Conservation (phyloP, 2,888 invertebrate genomes). For the Spatulosminthurus flaviceps region DNA sequence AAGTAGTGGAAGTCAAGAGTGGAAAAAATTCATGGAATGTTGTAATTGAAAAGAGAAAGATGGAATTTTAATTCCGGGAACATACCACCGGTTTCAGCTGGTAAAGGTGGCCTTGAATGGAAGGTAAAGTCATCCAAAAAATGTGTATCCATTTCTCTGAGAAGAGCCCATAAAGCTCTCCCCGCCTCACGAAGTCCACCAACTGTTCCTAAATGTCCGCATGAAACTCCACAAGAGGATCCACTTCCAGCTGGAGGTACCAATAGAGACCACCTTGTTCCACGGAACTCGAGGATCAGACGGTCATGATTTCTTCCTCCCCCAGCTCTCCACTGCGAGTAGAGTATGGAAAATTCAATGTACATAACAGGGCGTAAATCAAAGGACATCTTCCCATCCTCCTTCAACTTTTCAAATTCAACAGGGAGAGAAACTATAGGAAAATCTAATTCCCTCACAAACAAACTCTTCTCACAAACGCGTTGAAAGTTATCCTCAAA, state of each 20-base stretch:
- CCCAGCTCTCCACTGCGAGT: conserved; percentile 73
- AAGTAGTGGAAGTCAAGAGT: too few species aligned
- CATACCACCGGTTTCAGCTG: conserved; percentile 52
- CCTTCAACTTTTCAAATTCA: background rate
- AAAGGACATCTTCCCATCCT: background rate
- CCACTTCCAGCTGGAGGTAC: conserved; percentile 70
- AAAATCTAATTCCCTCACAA: background rate
- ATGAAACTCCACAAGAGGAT: conserved; percentile 60
- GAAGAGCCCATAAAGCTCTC: conserved; percentile 69
- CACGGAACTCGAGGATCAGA: conserved; percentile 72
- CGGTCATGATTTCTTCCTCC: conserved; percentile 73
- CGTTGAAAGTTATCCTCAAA: conserved; percentile 2
- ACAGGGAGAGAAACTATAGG: background rate
- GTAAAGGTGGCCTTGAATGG: conserved; percentile 62
- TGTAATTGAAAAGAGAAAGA: too few species aligned
- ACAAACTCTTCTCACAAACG: background rate
- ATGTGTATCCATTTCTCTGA: conserved; percentile 70
- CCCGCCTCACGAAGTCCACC: conserved; percentile 71
- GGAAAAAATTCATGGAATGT: too few species aligned
- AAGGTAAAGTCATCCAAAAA: conserved; percentile 67
- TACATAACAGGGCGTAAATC: background rate
- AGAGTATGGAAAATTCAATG: too few species aligned
- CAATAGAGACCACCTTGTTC: conserved; percentile 71
- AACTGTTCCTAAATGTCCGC: conserved; percentile 66
- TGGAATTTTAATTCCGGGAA: background rate